Percentiles rank a stretch among this genome's conserved stretches.
phyloP scores from a whole-genome alignment of 1,140 invertebrate species.

The Philaenus spumarius region DNA sequence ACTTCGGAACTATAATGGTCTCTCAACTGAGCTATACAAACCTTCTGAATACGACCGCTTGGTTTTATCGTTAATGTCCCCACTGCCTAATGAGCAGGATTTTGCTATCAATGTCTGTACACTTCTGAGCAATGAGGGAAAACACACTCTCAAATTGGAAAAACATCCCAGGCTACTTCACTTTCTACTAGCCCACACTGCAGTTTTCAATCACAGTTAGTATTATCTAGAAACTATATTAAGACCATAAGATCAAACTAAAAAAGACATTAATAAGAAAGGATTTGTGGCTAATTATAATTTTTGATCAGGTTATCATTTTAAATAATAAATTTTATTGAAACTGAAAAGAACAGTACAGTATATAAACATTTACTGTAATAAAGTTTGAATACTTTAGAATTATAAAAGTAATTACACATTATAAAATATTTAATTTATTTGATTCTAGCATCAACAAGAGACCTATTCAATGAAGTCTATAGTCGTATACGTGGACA shows the following conservation, averaged over 20 bases:
- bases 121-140: slow-evolving; percentile 87
- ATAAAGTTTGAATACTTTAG: too few species aligned
- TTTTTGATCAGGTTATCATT: too few species aligned
- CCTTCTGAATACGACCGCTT: slow-evolving; percentile 81
- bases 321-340: too few species aligned
- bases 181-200: slow-evolving; percentile 86
- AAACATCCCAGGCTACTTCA: slow-evolving; percentile 80
- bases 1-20: slow-evolving; percentile 53
- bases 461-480: slow-evolving; percentile 63
- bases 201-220: slow-evolving; percentile 82
- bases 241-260: too few species aligned
- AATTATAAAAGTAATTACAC: too few species aligned
- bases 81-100: slow-evolving; percentile 97
- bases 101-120: slow-evolving; percentile 97
- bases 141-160: slow-evolving; percentile 75
- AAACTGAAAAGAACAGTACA: too few species aligned
- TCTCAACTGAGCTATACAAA: slow-evolving; percentile 64
- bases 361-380: too few species aligned
- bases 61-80: slow-evolving; percentile 81
- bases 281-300: too few species aligned
- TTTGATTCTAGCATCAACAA: slow-evolving; percentile 52
- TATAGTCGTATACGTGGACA: slow-evolving; percentile 63
- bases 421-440: slow-evolving; percentile 1
- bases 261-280: too few species aligned
- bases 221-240: too few species aligned